Percentiles rank a stretch among this genome's conserved stretches.
These are phyloP conservation scores for Tinea pellionella DNA, from an alignment of 2,888 invertebrate species.

Conservation along the genomic window DNA sequence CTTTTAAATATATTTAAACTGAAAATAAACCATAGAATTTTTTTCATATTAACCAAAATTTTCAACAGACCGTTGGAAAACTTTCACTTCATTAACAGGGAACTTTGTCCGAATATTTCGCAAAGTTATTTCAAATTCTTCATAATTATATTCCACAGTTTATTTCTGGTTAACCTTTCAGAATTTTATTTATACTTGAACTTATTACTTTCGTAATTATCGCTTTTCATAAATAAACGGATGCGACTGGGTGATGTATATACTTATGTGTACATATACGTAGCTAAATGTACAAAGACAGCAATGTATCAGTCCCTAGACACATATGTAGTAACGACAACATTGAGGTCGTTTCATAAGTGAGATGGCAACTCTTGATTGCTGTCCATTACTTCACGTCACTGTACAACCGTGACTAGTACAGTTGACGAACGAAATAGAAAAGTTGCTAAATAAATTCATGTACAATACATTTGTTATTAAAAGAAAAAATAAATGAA, in stretches of 20 bases:
- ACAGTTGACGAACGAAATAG: neutral
- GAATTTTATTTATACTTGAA: neutral
- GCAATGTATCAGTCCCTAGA: neutral
- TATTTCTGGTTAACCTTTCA: neutral
- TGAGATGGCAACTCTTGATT: conserved; percentile 11
- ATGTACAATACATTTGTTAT: too few species aligned
- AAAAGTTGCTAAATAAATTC: too few species aligned
- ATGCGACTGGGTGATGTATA: too few species aligned
- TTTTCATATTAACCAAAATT: neutral
- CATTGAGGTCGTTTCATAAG: conserved; percentile 13
- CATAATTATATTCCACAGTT: neutral
- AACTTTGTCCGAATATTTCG: neutral
- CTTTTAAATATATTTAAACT: too few species aligned
- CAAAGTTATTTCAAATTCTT: neutral
- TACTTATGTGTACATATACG: too few species aligned
- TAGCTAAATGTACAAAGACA: neutral
- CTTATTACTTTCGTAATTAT: neutral
- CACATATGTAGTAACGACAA: neutral
- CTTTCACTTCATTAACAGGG: neutral
- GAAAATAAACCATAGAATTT: neutral
- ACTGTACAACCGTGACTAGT: conserved; percentile 4
- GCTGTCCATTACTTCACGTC: conserved; percentile 13
- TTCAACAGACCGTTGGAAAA: neutral
- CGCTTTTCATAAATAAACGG: too few species aligned
- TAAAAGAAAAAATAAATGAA: too few species aligned